Conservation (phyloP, 2,888 invertebrate genomes). For the Cephus rjabovi region DNA sequence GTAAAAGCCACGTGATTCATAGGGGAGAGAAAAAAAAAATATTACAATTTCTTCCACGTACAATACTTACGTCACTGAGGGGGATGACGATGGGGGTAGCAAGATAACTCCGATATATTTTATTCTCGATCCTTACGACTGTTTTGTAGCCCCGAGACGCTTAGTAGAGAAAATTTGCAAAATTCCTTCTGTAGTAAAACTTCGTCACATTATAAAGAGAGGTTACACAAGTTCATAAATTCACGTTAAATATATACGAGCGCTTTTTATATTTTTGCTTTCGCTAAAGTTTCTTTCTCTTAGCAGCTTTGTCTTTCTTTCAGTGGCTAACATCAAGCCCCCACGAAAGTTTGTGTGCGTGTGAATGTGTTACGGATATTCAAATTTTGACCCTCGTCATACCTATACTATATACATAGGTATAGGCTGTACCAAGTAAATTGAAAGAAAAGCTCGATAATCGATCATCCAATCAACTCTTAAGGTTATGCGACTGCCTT, state of each 20-base stretch:
- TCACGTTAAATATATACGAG: not conserved
- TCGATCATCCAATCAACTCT: not conserved
- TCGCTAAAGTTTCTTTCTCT: not conserved
- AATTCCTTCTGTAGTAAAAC: not conserved
- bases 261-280: not conserved
- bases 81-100: not conserved
- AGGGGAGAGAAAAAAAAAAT: not conserved
- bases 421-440: not conserved
- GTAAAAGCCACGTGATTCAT: not conserved
- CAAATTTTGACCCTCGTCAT: not conserved
- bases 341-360: slow-evolving; percentile 17
- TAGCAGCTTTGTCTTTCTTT: not conserved
- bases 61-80: not conserved
- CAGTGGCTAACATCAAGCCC: not conserved
- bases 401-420: not conserved
- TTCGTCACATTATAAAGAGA: not conserved
- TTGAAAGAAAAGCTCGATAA: not conserved
- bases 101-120: not conserved
- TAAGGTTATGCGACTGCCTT: not conserved
- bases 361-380: slow-evolving; percentile 16
- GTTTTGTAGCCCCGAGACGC: not conserved
- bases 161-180: not conserved
- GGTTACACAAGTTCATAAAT: not conserved
- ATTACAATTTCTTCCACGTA: not conserved
- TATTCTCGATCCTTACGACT: not conserved